These are phyloP conservation scores for Dromococcyx pavoninus DNA, from an alignment of 2,797 vertebrate genomes.

Conservation along the genomic window DNA sequence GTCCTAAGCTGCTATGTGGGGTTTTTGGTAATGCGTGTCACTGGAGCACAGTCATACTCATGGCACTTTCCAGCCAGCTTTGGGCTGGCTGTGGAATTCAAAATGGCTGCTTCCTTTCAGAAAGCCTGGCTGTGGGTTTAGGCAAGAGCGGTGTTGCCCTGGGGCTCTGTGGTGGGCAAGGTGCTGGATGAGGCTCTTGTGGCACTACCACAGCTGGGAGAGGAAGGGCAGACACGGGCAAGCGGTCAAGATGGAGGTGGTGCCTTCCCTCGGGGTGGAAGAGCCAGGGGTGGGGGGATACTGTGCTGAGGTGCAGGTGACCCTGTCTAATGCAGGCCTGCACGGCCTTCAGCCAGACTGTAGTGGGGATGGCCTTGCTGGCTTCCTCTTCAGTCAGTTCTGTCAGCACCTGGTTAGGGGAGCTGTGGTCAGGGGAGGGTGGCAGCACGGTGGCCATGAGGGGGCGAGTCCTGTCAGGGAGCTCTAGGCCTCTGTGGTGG, in stretches of 20 bases:
- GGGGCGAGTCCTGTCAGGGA: fast-evolving
- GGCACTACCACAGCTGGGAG: fast-evolving
- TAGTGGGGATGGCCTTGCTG: fast-evolving
- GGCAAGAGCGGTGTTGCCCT: fast-evolving
- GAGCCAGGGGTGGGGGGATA: too few species aligned
- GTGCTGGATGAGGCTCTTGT: fast-evolving
- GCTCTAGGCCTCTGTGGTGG: neutral
- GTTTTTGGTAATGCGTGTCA: neutral
- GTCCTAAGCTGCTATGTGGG: fast-evolving
- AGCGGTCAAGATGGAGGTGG: fast-evolving
- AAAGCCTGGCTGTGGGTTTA: fast-evolving
- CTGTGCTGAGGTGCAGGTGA: fast-evolving
- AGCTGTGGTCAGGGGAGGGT: neutral
- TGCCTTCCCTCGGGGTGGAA: neutral
- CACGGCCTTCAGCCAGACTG: fast-evolving
- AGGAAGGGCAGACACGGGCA: fast-evolving
- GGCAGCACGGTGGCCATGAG: neutral
- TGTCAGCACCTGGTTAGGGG: fast-evolving
- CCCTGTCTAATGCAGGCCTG: neutral
- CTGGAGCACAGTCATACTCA: fast-evolving
- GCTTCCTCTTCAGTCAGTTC: fast-evolving
- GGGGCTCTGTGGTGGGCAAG: neutral
- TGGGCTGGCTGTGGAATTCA: neutral
- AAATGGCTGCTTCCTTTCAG: neutral
- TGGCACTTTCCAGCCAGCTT: too few species aligned